Evolutionary conservation across 2,797 vertebrate species (phyloP).

Genomic region (Carcharodon carcharias): DNA sequence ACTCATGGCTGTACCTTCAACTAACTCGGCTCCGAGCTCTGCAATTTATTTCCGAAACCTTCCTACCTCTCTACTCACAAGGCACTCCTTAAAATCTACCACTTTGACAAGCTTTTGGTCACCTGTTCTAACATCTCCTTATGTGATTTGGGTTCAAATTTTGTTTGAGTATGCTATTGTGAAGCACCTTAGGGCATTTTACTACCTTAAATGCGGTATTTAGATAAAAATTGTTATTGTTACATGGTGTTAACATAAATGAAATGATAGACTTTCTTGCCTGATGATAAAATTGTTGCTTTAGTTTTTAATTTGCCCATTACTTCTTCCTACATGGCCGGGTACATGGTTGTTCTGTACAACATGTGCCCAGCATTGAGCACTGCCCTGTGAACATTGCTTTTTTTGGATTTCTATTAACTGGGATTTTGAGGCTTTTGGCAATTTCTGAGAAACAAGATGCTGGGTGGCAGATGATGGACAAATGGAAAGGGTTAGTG

Average conservation of each 20-base stretch:
- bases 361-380: too few relatives aligned
- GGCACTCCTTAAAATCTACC: not conserved
- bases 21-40: not conserved
- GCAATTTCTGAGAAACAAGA: not conserved
- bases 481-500: conserved; percentile 1
- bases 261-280: not conserved
- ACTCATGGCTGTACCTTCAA: not conserved
- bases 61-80: not conserved
- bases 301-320: not conserved
- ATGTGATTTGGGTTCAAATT: not conserved
- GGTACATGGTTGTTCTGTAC: not conserved
- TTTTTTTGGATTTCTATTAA: not conserved
- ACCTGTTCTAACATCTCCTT: not conserved
- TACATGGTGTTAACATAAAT: not conserved
- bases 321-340: not conserved
- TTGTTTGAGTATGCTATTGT: not conserved
- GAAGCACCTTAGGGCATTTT: not conserved
- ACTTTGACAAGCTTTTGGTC: not conserved
- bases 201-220: not conserved
- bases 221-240: not conserved
- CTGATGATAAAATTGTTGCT: not conserved
- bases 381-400: too few relatives aligned
- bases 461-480: not conserved
- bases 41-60: not conserved
- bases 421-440: not conserved